Evolutionary conservation across 1,140 invertebrate species (phyloP), one percentile per base, ranked within the genome.

Genomic region (Muscidifurax raptorellus): DNA sequence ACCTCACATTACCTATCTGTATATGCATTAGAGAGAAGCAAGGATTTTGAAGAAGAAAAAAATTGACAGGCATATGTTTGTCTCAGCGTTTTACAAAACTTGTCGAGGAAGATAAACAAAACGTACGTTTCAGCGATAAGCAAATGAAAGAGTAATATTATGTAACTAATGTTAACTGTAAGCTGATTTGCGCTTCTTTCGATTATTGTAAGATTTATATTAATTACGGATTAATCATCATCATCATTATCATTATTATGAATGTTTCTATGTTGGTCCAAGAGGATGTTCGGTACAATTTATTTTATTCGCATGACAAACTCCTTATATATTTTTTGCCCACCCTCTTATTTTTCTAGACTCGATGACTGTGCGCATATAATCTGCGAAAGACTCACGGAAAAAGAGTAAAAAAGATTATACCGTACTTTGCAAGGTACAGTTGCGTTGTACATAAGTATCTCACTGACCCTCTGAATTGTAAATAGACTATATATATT

Each of bases 391-490:
- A 47, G 10, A 52, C n/a, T 32, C 0, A 15, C 10, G 25, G 44
- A 52, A 78, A 30, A 32, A 66, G 71, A 83, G 40, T 15, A 36
- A 74, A 84, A 66, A 88, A 82, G 82, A 90, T 90, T 87, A 88
- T 89, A 82, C 86, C 85, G 77, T 88, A 88, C 87, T 90, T 90
- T 86, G 30, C 88, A 89, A 89, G 89, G 89, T 91, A 89, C 89
- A 90, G 89, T 91, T 90, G 90, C 86, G 89, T 91, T 91, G 89
- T 91, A 90, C 75, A 90, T 90, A 91, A 83, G 86, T 64, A 77
- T 81, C 28, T 80, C 47, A 66, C 36, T 22, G 30, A n/a, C 32
- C 71, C 83, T 86, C 87, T 87, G 78, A 88, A 80, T 80, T 90
- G 90, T 92, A 90, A 77, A 91, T 91, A 92, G 76, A 90, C 85